Base-by-base conservation (phyloP, 2,113 vertebrate species). In the Donacobius atricapilla region DNA sequence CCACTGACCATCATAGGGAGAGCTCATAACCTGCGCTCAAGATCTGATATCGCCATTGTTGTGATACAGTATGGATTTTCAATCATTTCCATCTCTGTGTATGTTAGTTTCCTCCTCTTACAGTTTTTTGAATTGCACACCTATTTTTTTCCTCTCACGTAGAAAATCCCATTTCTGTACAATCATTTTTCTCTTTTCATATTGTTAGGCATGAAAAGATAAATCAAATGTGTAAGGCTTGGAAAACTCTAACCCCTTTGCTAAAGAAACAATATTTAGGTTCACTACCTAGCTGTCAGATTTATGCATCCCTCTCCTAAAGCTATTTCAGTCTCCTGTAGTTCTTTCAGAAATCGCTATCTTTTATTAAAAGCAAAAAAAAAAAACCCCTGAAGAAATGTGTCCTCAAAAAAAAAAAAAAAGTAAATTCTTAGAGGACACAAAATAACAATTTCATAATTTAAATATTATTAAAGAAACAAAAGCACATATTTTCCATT, bases 311-410 rank as follows among this genome's bases (percentile, higher is more conserved):
- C 58, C 31, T 96, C 82, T 97, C 84, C 45, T 81, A 96, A 78
- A 96, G 77, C 68, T 85, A 86, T 97, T 95, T 88, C 66, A 95
- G 80, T 90, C 76, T 19, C 7, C 25, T 57, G 77, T 91, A 96
- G 85, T 93, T 97, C 70, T 95, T 92, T 78, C 33, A 13, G 64
- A 94, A 97, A 87, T 91, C 50, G 27, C 33, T 90, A 20, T 92
- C 47, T 94, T 96, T 77, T 90, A 65, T 94, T 94, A 93, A 87
- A 94, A 97, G 56, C 13, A 95, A 94, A 96, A 95, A 80, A 73
- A 87, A 94, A 96, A 95, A 80, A 73, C 86, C 76, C 82, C 48
- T 72, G 75, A 85, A 90, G 33, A 60, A 84, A 70, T 44, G 6
- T 39, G 45, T 88, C 58, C 64, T 90, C 45, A 30, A 58, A 75